Conservation (phyloP, 2,113 vertebrate species). For the Potamarius usumacintae region DNA sequence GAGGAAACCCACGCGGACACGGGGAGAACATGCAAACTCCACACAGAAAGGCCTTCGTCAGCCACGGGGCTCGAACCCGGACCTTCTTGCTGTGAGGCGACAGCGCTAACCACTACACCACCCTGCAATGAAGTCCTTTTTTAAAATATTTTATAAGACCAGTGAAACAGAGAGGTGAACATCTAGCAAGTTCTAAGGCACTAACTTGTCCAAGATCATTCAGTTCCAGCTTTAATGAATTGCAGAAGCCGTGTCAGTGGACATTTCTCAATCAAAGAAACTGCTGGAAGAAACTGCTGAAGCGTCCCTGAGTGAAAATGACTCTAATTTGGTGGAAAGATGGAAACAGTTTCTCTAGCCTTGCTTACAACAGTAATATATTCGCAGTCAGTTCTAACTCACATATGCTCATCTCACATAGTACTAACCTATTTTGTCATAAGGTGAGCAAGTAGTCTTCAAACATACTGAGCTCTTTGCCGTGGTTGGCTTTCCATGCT, state of each 20-base stretch:
- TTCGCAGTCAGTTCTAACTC: not conserved
- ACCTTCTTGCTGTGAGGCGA: too few species aligned
- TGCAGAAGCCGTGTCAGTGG: not conserved
- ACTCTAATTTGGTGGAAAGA: not conserved
- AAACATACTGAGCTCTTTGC: not conserved
- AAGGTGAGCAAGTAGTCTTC: not conserved
- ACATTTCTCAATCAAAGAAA: not conserved
- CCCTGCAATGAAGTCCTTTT: too few species aligned
- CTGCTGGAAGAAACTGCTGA: not conserved
- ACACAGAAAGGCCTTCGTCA: too few species aligned
- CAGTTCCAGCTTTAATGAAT: not conserved
- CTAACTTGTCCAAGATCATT: not conserved
- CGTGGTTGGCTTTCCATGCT: not conserved
- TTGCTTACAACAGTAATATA: not conserved
- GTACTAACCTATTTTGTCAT: not conserved
- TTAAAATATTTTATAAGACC: too few species aligned
- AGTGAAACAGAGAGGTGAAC: not conserved
- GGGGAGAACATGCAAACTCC: too few species aligned
- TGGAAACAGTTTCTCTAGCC: not conserved
- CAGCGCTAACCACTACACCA: too few species aligned
- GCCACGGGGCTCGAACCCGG: too few species aligned
- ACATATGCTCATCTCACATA: not conserved
- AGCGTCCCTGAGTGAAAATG: not conserved
- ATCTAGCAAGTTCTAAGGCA: not conserved
- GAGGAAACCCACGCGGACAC: too few species aligned